Percentiles rank a stretch among this genome's conserved stretches.
Evolutionary conservation across 1,140 invertebrate genomes (phyloP).

Genomic region (Subanguina moxae): DNA sequence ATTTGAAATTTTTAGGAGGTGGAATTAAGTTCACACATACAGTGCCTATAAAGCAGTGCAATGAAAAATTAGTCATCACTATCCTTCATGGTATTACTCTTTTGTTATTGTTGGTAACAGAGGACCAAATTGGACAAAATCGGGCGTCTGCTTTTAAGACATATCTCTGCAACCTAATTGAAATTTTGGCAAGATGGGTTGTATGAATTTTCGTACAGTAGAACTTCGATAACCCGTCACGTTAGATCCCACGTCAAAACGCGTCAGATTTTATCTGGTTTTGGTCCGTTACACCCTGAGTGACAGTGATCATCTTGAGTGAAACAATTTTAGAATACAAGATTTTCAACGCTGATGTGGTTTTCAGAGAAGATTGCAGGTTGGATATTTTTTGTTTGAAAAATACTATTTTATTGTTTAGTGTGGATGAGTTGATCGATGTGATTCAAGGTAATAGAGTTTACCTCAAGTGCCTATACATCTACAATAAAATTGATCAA

Average conservation of each 20-base stretch:
- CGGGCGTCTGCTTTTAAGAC: no score
- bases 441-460: slow-evolving; percentile 95
- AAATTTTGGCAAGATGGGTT: no score
- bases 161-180: no score
- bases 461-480: slow-evolving; percentile 73
- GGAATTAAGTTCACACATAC: slow-evolving; percentile 98
- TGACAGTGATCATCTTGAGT: no score
- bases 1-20: slow-evolving; percentile 69
- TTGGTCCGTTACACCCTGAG: no score
- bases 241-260: no score
- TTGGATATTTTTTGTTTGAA: slow-evolving; percentile 20
- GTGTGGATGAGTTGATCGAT: slow-evolving; percentile 92
- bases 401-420: slow-evolving; percentile 31
- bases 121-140: no score
- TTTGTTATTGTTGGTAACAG: no score
- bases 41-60: slow-evolving; percentile 82
- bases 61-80: slow-evolving; percentile 95
- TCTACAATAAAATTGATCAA: slow-evolving; percentile 99
- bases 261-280: no score
- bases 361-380: slow-evolving; percentile 91
- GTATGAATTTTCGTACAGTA: no score
- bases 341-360: slow-evolving; percentile 93
- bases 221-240: no score
- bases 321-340: slow-evolving; percentile 72
- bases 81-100: slow-evolving; percentile 73